Evolutionary conservation across 2,888 invertebrate species (phyloP).

Genomic region (Eristalis tenax): DNA sequence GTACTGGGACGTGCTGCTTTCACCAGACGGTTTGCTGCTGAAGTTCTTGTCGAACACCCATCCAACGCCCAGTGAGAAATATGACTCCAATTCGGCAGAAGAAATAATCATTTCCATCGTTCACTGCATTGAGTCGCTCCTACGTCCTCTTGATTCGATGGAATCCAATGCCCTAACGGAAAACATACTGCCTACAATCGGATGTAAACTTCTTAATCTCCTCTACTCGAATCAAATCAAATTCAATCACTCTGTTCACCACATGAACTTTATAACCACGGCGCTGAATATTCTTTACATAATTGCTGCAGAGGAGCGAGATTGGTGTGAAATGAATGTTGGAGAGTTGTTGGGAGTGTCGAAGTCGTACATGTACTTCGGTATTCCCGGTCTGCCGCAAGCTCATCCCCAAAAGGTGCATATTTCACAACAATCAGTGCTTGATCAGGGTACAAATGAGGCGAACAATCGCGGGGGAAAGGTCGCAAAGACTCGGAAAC

Average conservation of each 20-base stretch:
- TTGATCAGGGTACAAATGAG: conserved; percentile 79
- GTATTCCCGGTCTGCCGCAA: conserved; percentile 79
- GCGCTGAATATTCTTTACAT: conserved; percentile 67
- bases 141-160: conserved; percentile 44
- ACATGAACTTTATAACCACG: conserved; percentile 64
- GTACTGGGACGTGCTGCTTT: conserved; percentile 72
- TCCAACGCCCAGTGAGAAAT: conserved; percentile 37
- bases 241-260: conserved; percentile 56
- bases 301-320: conserved; percentile 76
- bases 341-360: conserved; percentile 84
- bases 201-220: conserved; percentile 57
- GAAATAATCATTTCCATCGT: conserved; percentile 73
- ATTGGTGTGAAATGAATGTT: conserved; percentile 77
- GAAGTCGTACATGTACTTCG: conserved; percentile 83
- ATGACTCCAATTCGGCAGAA: conserved; percentile 69
- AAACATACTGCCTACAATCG: conserved; percentile 46
- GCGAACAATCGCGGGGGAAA: conserved; percentile 84
- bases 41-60: conserved; percentile 35
- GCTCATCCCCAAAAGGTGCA: conserved; percentile 82
- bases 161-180: conserved; percentile 31
- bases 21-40: conserved; percentile 70
- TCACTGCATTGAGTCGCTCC: conserved; percentile 72
- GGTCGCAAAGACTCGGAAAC: conserved; percentile 80
- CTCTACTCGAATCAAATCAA: conserved; percentile 63
- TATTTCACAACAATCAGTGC: conserved; percentile 85